Conservation (phyloP, 2,797 vertebrate species). For the Diceros bicornis region DNA sequence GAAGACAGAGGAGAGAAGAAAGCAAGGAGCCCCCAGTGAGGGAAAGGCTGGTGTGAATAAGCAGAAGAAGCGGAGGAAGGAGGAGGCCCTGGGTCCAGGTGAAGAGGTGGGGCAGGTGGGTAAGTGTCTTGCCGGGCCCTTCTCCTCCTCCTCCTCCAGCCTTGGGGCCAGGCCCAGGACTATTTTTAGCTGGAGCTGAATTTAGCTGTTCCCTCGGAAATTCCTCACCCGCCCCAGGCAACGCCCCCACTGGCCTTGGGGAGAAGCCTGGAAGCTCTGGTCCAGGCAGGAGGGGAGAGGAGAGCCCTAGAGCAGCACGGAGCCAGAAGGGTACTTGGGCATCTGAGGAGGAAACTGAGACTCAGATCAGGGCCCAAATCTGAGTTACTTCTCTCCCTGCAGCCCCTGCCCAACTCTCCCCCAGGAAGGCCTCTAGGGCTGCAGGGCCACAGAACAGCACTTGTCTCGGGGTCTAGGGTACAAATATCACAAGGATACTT, state of each 20-base stretch:
- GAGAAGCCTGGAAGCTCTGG: constrained; percentile 29
- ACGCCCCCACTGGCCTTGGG: constrained; percentile 66
- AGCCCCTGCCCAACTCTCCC: background rate
- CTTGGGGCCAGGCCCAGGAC: constrained; percentile 73
- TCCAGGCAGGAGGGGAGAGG: background rate
- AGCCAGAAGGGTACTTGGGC: background rate
- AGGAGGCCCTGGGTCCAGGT: background rate
- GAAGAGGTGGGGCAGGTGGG: background rate
- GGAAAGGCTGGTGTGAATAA: constrained; percentile 13
- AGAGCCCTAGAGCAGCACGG: background rate
- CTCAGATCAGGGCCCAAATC: background rate
- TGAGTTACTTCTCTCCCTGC: background rate
- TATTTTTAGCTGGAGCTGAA: constrained; percentile 91
- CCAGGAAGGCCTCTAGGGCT: background rate
- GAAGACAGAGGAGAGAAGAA: background rate
- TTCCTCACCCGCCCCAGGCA: constrained; percentile 88
- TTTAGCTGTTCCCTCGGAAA: constrained; percentile 91
- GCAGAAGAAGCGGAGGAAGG: background rate
- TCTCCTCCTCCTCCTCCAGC: constrained; percentile 39
- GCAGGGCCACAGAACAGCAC: background rate
- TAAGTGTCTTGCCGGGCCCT: background rate
- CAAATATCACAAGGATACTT: background rate
- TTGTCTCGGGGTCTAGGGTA: background rate
- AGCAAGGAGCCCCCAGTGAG: background rate
- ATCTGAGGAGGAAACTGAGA: constrained; percentile 28